Evolutionary conservation across 2,113 vertebrate genomes (phyloP).

Genomic region (Hypocryptadius cinnamomeus): DNA sequence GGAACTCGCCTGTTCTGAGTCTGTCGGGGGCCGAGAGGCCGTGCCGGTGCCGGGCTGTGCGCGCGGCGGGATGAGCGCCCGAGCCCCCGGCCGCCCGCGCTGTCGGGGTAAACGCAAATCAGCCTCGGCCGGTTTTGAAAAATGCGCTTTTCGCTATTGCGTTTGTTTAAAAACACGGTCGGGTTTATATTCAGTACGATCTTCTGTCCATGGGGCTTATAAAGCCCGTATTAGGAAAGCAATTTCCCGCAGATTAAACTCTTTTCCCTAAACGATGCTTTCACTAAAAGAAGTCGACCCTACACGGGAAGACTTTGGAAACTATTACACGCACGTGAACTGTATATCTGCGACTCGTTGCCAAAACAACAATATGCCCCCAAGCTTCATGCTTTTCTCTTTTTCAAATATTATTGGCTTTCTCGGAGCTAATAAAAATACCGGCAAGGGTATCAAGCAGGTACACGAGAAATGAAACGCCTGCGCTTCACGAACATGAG

Average conservation of each 20-base stretch:
- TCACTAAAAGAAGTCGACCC: not conserved
- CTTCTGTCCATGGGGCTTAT: not conserved
- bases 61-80: not conserved
- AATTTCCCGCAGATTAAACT: not conserved
- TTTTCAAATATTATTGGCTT: not conserved
- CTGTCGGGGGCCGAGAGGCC: not conserved
- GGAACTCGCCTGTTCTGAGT: rapidly evolving
- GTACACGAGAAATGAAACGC: not conserved
- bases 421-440: not conserved
- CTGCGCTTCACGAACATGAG: not conserved
- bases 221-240: not conserved
- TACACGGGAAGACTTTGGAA: not conserved
- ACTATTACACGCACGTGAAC: not conserved
- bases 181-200: not conserved
- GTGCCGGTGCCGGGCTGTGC: not conserved
- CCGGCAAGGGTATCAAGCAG: not conserved
- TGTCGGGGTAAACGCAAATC: rapidly evolving
- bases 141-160: not conserved
- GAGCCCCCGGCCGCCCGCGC: not conserved
- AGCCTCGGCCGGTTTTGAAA: not conserved
- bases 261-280: not conserved
- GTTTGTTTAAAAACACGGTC: not conserved
- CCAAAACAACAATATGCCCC: not conserved
- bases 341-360: not conserved
- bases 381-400: not conserved